Base-by-base conservation (phyloP, 2,888 invertebrate genomes). In the Palloptera scutellata region DNA sequence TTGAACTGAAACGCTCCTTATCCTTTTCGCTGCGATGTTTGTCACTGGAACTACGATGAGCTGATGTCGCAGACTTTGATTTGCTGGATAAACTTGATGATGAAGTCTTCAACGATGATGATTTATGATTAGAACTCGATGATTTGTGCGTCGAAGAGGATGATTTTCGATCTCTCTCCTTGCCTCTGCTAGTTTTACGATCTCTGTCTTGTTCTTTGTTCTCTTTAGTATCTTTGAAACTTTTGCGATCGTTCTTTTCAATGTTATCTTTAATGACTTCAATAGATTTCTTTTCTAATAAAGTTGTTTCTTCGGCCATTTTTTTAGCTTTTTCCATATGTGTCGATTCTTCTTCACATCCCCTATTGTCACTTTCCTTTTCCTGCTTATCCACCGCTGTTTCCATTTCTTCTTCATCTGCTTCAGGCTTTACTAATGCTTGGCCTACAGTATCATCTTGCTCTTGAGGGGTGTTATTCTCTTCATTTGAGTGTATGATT, bases 101-200 rank as follows among this genome's bases (percentile, higher is more conserved):
- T 4, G 78, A 77, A 66, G 72, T 79, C 64, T 79, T 83, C n/a
- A 81, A 81, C 0, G 83, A 81, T 66, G 77, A 74, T 20, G 72
- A 72, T 42, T 52, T 15, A 19, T 48, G 42, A 43, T 15, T 30
- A 13, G 30, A 58, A 12, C 62, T 58, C 20, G 75, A 71, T 11
- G 76, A 82, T 70, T 83, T 84, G 57, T 78, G 77, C 74, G 85
- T 86, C 77, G 80, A 81, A 61, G 85, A 86, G 70, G 84, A 83
- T 45, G 83, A 76, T 65, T 79, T 83, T 57, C 76, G 75, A 48
- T 82, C 83, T 70, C 85, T 87, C 76, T 73, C 80, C 40, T 77
- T 78, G 42, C 77, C 75, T 68, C 77, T 82, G 42, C 75, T 79
- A 41, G 75, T 76, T 15, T 78, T 77, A 13, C 75, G 72, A 19